Evolutionary conservation across 2,888 invertebrate species (phyloP).

Genomic region (Himalopsyche kuldschensis): DNA sequence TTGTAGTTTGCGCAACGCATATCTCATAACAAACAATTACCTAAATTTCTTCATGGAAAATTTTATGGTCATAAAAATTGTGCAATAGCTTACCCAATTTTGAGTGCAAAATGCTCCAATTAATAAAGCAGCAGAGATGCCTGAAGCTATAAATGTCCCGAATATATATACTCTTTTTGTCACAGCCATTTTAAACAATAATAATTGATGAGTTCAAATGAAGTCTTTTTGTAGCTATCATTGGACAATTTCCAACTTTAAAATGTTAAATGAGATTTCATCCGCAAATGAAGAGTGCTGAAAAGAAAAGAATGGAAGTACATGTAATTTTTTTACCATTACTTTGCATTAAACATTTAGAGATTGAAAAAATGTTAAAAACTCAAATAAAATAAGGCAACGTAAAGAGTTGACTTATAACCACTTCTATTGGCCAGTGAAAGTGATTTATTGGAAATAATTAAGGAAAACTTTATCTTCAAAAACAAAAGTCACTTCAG

Average conservation of each 20-base stretch:
- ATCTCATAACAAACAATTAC: neutral
- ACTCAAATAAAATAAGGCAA: too few species aligned
- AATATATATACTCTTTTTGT: constrained; percentile 53
- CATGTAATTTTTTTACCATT: too few species aligned
- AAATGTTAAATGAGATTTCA: neutral
- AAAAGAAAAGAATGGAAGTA: neutral
- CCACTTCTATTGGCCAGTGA: too few species aligned
- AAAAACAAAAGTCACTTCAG: too few species aligned
- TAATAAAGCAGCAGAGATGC: constrained; percentile 49
- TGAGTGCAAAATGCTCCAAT: constrained; percentile 51
- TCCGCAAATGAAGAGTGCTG: neutral
- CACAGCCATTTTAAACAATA: constrained; percentile 49
- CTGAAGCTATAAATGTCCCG: constrained; percentile 50
- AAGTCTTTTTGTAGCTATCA: neutral
- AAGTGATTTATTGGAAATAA: too few species aligned
- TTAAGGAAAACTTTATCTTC: too few species aligned
- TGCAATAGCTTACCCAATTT: constrained; percentile 51
- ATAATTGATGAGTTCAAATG: neutral
- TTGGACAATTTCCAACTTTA: neutral
- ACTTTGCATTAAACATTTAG: too few species aligned
- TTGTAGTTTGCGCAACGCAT: too few species aligned
- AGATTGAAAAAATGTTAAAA: too few species aligned
- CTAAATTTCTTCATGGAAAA: neutral
- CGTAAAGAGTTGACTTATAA: too few species aligned
- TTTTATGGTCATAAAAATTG: neutral